Conservation (phyloP, 2,113 vertebrate genomes). For the Nematolebias whitei region DNA sequence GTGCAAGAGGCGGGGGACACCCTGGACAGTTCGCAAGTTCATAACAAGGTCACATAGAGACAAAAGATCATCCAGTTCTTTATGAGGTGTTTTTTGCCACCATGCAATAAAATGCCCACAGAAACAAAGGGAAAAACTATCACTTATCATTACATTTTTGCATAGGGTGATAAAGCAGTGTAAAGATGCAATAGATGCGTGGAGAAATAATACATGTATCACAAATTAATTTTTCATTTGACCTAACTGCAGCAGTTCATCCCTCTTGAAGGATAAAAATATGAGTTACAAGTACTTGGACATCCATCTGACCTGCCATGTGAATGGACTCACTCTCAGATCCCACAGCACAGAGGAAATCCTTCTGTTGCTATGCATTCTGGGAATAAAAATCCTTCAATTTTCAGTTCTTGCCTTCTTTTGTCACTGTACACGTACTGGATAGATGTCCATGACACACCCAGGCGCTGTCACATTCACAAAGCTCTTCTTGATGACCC, state of each 20-base stretch:
- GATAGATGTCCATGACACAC: constrained; percentile 50
- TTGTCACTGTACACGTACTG: constrained; percentile 42
- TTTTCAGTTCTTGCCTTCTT: constrained; percentile 25
- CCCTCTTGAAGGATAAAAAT: constrained; percentile 29
- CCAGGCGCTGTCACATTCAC: constrained; percentile 44
- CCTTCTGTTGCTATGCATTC: constrained; percentile 44
- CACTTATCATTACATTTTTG: too few species aligned
- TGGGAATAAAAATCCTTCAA: constrained; percentile 15
- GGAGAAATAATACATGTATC: not conserved
- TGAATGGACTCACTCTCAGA: constrained; percentile 12
- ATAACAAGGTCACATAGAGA: too few species aligned
- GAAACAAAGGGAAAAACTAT: too few species aligned
- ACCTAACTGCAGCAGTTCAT: not conserved
- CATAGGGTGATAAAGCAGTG: too few species aligned
- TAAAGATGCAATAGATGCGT: not conserved
- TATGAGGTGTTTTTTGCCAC: too few species aligned
- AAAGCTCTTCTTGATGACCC: constrained; percentile 51
- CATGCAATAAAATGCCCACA: too few species aligned
- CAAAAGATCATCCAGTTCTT: too few species aligned
- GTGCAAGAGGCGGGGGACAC: too few species aligned
- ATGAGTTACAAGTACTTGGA: constrained; percentile 31
- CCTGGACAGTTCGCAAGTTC: too few species aligned
- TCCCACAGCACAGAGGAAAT: constrained; percentile 31
- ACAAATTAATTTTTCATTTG: constrained; percentile 6
- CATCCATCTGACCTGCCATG: constrained; percentile 35